Evolutionary conservation across 1,140 invertebrate species (phyloP).

Genomic region (Drosophila tani): DNA sequence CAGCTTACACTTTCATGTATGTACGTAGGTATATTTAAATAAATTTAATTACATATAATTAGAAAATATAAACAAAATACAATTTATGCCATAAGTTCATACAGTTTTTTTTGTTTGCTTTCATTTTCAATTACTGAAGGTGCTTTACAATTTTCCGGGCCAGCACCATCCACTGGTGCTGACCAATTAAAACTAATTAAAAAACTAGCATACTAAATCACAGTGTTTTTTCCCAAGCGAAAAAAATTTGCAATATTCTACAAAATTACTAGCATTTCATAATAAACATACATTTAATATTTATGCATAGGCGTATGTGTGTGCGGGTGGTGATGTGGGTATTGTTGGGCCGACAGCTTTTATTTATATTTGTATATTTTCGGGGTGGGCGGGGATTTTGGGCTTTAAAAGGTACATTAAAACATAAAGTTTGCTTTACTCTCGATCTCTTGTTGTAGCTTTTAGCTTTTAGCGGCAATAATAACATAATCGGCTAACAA

Average conservation of each 20-base stretch:
- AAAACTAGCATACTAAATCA: constrained; percentile 85
- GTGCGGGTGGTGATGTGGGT: constrained; percentile 25
- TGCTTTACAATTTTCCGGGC: constrained; percentile 23
- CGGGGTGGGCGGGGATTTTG: not conserved
- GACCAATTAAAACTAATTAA: constrained; percentile 78
- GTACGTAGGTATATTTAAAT: constrained; percentile 75
- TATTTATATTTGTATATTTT: constrained; percentile 3
- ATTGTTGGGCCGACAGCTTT: constrained; percentile 29
- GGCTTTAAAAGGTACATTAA: constrained; percentile 73
- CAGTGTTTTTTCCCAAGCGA: constrained; percentile 83
- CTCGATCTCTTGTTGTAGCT: constrained; percentile 30
- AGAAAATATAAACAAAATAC: constrained; percentile 75
- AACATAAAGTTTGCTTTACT: constrained; percentile 50
- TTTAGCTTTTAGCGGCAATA: constrained; percentile 49
- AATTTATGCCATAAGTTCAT: constrained; percentile 52
- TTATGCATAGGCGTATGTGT: constrained; percentile 27
- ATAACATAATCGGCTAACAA: constrained; percentile 77
- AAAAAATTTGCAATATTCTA: constrained; percentile 81
- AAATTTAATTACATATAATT: constrained; percentile 78
- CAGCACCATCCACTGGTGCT: constrained; percentile 35
- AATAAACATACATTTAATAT: constrained; percentile 45
- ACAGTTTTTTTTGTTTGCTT: constrained; percentile 35
- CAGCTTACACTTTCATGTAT: constrained; percentile 55
- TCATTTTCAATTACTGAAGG: constrained; percentile 25
- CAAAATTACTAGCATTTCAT: constrained; percentile 62